Evolutionary conservation across 2,113 vertebrate species (phyloP).

Genomic region (Eolophus roseicapilla): DNA sequence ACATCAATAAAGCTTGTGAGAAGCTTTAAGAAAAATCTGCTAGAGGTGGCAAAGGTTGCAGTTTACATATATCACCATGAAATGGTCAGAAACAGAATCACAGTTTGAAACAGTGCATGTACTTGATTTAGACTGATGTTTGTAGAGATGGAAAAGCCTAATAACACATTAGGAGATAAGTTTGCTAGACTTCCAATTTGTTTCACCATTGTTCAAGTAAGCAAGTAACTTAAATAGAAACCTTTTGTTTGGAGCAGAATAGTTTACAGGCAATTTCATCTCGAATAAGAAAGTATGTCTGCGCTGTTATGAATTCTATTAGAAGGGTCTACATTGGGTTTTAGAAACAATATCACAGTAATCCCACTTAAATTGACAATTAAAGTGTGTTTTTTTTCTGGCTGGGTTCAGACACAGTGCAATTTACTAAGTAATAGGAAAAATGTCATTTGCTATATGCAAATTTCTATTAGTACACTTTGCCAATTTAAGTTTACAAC

Average conservation of each 20-base stretch:
- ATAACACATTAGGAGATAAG: background rate
- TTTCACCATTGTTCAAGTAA: background rate
- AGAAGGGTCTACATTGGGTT: background rate
- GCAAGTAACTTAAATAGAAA: background rate
- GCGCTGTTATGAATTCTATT: background rate
- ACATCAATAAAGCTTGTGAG: background rate
- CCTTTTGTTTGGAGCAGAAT: background rate
- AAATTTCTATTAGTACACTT: constrained; percentile 22
- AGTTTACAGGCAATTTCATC: background rate
- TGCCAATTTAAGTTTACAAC: constrained; percentile 8
- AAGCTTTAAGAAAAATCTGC: background rate
- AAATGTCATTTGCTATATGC: background rate
- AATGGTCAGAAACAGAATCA: background rate
- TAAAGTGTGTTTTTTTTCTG: constrained; percentile 16
- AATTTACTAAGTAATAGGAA: constrained; percentile 34
- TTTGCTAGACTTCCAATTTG: background rate
- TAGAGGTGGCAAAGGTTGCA: background rate
- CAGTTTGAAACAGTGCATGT: background rate
- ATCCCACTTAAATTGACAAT: constrained; percentile 46
- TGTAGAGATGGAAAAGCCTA: background rate
- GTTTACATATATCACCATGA: background rate
- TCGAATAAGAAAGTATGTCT: background rate
- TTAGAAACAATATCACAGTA: background rate
- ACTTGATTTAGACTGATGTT: background rate
- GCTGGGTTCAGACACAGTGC: constrained; percentile 1